Evolutionary conservation across 2,888 invertebrate species (phyloP), one percentile per base, ranked within the genome.

Genomic region (Clanis bilineata): DNA sequence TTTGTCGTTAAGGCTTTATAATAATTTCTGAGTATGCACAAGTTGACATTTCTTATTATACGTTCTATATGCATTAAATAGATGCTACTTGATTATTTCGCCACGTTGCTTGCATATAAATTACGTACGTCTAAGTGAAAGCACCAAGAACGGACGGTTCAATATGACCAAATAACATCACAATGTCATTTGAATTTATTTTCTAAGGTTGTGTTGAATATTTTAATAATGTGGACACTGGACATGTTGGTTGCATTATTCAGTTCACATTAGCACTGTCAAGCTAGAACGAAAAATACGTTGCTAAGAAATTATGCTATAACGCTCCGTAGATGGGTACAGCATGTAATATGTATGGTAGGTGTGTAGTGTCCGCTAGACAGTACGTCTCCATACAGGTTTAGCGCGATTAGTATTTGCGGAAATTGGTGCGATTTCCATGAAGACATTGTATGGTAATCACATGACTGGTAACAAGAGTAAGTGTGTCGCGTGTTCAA

Each of bases 401-500:
- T 32, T 0, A 51, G 18, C 51, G 4, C 18, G 32, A 51, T 51
- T 51, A 32, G 32, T 28, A 32, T 51, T 28, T 32, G 39, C 64
- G 66, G 69, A 76, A 71, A 71, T 64, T 62, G 61, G 59, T 62
- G 62, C 60, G 67, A 59, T 62, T 51, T 32, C 60, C 62, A 64
- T 64, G 62, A 65, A 63, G 62, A 60, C 57, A 51, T 51, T 51
- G 51, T 51, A 51, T 51, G 59, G 70, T 67, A 74, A 71, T 69
- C 67, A 66, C 70, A 70, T 75, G 76, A 79, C 67, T 74, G 60
- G 80, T 82, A 85, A 82, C 80, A 83, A 85, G 83, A 88, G 82
- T 77, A 86, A 89, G 86, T 87, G 86, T 86, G 86, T 88, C 88
- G 88, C 86, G 88, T 88, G 89, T 77, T 71, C 78, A 75, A 70